phyloP scores from a whole-genome alignment of 2,113 vertebrate genomes.

The Hyperopisus bebe region DNA sequence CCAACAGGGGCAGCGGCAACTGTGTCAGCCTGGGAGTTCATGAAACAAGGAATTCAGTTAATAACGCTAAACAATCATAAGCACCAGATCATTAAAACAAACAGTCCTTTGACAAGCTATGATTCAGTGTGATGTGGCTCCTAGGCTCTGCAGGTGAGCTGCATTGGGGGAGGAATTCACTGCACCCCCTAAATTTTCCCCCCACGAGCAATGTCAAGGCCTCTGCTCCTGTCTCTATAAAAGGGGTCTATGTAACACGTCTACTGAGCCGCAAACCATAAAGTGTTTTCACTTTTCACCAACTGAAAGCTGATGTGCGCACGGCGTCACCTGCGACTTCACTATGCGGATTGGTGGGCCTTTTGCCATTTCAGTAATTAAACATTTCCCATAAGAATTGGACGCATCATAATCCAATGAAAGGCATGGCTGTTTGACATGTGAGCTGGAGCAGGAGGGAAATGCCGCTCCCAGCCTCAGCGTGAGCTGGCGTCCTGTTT shows the following conservation, averaged over 20 bases:
- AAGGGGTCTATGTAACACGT: neutral
- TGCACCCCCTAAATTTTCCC: neutral
- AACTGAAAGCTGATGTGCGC: neutral
- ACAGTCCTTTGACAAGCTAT: neutral
- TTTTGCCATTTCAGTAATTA: neutral
- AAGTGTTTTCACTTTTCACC: neutral
- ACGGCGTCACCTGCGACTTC: neutral
- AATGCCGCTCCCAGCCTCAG: neutral
- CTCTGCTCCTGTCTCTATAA: neutral
- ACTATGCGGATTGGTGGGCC: neutral
- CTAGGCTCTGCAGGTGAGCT: neutral
- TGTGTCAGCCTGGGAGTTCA: neutral
- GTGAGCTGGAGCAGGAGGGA: neutral
- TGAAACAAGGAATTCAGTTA: neutral
- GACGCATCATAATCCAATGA: neutral
- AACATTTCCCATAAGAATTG: neutral
- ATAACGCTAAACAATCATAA: neutral
- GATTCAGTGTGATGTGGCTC: neutral
- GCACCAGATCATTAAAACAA: neutral
- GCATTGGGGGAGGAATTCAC: neutral
- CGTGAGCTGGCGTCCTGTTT: neutral
- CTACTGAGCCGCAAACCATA: neutral
- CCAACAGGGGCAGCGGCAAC: neutral
- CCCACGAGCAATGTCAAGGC: neutral
- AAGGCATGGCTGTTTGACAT: neutral